Evolutionary conservation across 2,888 invertebrate species (phyloP).

Genomic region (Nomada ferruginata): DNA sequence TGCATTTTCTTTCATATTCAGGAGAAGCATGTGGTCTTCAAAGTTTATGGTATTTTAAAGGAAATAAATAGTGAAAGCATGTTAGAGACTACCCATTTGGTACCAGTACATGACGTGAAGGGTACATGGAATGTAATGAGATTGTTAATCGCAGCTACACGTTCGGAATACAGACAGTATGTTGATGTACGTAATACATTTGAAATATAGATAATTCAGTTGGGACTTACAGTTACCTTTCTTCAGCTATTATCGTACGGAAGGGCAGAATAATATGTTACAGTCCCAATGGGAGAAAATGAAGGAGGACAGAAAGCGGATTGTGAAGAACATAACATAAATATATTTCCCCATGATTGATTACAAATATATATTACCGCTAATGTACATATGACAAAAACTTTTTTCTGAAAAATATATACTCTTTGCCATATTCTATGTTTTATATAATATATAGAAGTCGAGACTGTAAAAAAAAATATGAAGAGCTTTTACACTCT

Average conservation of each 20-base stretch:
- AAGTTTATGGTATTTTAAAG: constrained; percentile 54
- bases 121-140: constrained; percentile 29
- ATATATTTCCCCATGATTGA: neutral
- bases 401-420: too few species aligned
- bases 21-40: constrained; percentile 51
- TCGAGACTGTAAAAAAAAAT: too few species aligned
- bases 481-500: too few species aligned
- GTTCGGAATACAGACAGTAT: constrained; percentile 51
- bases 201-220: neutral
- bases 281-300: constrained; percentile 32
- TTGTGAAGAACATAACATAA: neutral
- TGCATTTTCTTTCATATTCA: constrained; percentile 10
- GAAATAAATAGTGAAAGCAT: neutral
- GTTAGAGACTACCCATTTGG: constrained; percentile 33
- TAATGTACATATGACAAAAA: too few species aligned
- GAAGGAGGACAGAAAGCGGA: constrained; percentile 6
- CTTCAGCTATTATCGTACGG: constrained; percentile 40
- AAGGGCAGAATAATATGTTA: constrained; percentile 30
- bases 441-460: too few species aligned
- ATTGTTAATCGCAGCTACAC: constrained; percentile 18
- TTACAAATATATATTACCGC: neutral
- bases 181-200: neutral
- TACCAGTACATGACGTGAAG: constrained; percentile 33
- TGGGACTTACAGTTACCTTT: neutral
- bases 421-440: too few species aligned